These are phyloP conservation scores for Galemys pyrenaicus DNA, from an alignment of 2,113 vertebrate genomes.

Conservation along the genomic window DNA sequence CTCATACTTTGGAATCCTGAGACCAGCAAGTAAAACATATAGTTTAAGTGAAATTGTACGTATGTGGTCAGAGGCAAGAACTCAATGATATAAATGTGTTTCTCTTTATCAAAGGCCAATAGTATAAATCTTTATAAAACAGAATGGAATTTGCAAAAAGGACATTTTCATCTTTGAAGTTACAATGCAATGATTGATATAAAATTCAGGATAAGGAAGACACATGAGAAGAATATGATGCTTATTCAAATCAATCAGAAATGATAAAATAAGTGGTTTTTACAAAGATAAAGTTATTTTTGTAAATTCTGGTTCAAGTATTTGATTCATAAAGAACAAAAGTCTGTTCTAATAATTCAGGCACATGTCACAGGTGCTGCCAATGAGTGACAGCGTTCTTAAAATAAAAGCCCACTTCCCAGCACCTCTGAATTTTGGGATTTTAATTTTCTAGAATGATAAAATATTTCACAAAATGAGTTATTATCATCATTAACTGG, in stretches of 20 bases:
- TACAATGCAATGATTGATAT: not conserved
- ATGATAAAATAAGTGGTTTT: not conserved
- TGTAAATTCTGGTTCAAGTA: not conserved
- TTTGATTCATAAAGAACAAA: not conserved
- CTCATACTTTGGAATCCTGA: constrained; percentile 26
- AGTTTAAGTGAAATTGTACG: constrained; percentile 11
- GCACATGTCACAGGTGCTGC: not conserved
- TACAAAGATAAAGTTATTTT: not conserved
- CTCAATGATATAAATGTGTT: not conserved
- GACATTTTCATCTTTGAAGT: not conserved
- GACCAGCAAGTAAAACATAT: not conserved
- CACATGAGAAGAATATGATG: not conserved
- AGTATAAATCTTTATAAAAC: not conserved
- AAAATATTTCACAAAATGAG: not conserved
- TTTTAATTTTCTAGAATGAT: not conserved
- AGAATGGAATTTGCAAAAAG: not conserved
- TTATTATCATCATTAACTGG: not conserved
- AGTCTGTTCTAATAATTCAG: not conserved
- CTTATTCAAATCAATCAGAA: not conserved
- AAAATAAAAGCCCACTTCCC: not conserved
- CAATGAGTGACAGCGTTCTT: not conserved
- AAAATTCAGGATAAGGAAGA: not conserved
- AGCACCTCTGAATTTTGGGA: not conserved
- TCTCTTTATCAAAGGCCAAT: not conserved
- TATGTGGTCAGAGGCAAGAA: not conserved